These are phyloP conservation scores for Elaeidobius kamerunicus DNA, from an alignment of 2,888 invertebrate species.

Conservation along the genomic window DNA sequence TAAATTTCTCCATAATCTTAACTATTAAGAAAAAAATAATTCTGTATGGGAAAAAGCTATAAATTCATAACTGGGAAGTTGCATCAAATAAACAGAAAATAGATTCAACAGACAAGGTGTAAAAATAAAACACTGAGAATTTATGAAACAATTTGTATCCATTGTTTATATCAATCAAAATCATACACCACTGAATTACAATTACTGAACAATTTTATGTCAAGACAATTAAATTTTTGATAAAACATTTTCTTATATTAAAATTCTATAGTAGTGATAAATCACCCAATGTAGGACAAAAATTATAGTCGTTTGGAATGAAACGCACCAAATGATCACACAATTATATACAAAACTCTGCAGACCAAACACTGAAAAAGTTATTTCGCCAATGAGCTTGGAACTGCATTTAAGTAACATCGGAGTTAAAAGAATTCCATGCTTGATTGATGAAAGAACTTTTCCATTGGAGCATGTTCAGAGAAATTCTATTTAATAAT, in stretches of 20 bases:
- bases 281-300: conserved; percentile 30
- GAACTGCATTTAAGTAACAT: not conserved
- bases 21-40: too few relatives aligned
- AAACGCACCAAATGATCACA: conserved; percentile 40
- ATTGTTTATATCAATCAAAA: conserved; percentile 50
- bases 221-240: conserved; percentile 41
- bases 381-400: conserved; percentile 4
- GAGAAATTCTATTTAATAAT: too few relatives aligned
- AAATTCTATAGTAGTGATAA: conserved; percentile 45
- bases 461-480: not conserved
- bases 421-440: not conserved
- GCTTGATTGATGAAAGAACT: not conserved
- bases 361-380: conserved; percentile 7
- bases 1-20: too few relatives aligned
- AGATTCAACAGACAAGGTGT: not conserved
- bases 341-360: conserved; percentile 38
- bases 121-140: conserved; percentile 42
- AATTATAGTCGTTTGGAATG: conserved; percentile 43
- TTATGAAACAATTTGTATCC: conserved; percentile 51
- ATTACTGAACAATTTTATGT: conserved; percentile 41
- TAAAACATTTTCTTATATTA: conserved; percentile 43
- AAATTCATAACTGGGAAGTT: too few relatives aligned
- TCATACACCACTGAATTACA: conserved; percentile 49
- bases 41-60: too few relatives aligned
- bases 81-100: not conserved